Conservation (phyloP, 2,888 invertebrate species). For the Yponomeuta evonymella region DNA sequence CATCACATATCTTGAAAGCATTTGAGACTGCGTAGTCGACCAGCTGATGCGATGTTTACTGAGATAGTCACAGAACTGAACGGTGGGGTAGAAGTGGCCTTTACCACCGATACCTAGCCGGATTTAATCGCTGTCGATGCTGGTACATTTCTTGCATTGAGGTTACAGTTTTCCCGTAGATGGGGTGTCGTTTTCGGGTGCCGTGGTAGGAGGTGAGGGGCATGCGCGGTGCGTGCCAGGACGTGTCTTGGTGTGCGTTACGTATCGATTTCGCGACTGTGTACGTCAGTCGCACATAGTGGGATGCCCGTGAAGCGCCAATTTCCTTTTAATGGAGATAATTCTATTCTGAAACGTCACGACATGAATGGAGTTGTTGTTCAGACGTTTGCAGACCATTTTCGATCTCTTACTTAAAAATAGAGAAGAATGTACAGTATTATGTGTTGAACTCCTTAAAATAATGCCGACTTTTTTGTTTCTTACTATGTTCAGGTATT, state of each 20-base stretch:
- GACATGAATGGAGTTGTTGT: conserved; percentile 45
- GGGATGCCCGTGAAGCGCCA: conserved; percentile 38
- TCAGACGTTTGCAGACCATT: conserved; percentile 17
- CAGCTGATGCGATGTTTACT: conserved; percentile 72
- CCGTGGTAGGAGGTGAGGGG: conserved; percentile 50
- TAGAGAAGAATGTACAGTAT: not conserved
- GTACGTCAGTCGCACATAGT: conserved; percentile 62
- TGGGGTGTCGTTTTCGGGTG: conserved; percentile 38
- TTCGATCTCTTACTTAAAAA: not conserved
- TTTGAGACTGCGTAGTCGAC: conserved; percentile 57
- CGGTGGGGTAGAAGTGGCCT: conserved; percentile 41
- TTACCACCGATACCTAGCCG: conserved; percentile 45
- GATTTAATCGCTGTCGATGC: conserved; percentile 19
- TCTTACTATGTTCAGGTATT: too few species aligned
- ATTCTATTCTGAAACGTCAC: conserved; percentile 46
- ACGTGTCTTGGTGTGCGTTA: conserved; percentile 55
- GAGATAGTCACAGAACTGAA: conserved; percentile 53
- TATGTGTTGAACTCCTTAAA: not conserved
- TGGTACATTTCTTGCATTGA: not conserved
- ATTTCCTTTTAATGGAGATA: conserved; percentile 44
- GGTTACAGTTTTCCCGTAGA: conserved; percentile 21
- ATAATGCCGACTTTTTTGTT: too few species aligned
- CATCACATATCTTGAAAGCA: conserved; percentile 49
- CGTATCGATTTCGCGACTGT: conserved; percentile 64
- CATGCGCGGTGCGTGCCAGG: conserved; percentile 47